Percentiles rank a stretch among this genome's conserved stretches.
Conservation (phyloP, 1,140 invertebrate genomes). For the Pinna nobilis region DNA sequence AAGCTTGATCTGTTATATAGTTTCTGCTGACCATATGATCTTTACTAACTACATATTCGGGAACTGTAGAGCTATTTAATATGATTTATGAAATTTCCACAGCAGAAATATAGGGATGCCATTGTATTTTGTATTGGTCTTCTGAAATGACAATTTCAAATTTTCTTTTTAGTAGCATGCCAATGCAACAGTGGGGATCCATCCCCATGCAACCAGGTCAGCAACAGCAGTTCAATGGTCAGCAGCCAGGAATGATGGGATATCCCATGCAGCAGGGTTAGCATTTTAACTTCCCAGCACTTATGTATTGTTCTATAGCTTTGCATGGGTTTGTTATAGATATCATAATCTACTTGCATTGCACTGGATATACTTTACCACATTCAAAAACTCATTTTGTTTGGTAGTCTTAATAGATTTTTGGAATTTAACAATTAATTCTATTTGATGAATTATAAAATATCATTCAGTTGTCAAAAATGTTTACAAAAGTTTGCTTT, state of each 20-base stretch:
- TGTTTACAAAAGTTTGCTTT: too few species aligned
- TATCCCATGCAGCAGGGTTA: conserved; percentile 68
- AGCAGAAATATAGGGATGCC: too few species aligned
- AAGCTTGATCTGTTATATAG: too few species aligned
- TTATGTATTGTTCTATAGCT: neutral
- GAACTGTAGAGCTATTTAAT: too few species aligned
- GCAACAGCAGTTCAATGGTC: conserved; percentile 60
- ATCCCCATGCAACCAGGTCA: conserved; percentile 55
- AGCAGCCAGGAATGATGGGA: conserved; percentile 60
- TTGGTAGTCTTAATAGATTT: neutral
- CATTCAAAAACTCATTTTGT: neutral
- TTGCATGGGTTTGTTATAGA: conserved; percentile 2
- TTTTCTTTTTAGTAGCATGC: too few species aligned
- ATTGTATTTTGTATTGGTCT: too few species aligned
- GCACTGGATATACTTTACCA: neutral
- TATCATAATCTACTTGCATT: neutral
- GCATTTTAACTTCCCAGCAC: neutral
- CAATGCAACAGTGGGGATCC: conserved; percentile 60
- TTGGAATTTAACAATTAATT: neutral
- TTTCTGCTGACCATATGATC: too few species aligned
- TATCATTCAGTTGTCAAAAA: too few species aligned
- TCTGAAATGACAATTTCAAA: too few species aligned
- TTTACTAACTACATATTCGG: too few species aligned
- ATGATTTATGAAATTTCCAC: too few species aligned
- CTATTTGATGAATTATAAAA: neutral